Base-by-base conservation (phyloP, 2,797 vertebrate genomes). In the Anomalospiza imberbis region DNA sequence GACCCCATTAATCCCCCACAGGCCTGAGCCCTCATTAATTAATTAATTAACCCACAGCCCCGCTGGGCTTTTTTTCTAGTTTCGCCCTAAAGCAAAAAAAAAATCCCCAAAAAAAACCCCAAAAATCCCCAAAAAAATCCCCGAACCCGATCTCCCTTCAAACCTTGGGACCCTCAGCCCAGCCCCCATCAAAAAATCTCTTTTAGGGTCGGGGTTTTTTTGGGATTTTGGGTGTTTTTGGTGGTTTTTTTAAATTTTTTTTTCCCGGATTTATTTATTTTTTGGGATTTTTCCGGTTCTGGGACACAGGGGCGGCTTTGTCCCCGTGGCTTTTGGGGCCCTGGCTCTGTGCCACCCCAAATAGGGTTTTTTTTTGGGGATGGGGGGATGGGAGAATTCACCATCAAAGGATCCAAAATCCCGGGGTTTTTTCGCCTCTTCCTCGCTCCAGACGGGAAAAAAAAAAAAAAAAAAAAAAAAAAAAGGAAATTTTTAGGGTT, bases 271-370 rank as follows among this genome's bases (percentile, higher is more conserved):
- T 79, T 85, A 57, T 85, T 91, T 74, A 62, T 63, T 83, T 83
- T 7, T 62, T 10, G 40, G 40, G 58, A 47, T 63, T 83, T 83
- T 83, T 73, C 68, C 50, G 50, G 80, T 63, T n/a, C 50, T 55
- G 29, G 50, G 80, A 63, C 80, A 83, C 68, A 83, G 80, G 80
- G 25, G 34, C 31, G 0, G 29, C 80, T 83, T 83, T 83, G 80
- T 83, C 80, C 68, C 68, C 29, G 74, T 53, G 91, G 36, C 47
- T 65, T 62, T 71, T 55, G 50, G 61, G 87, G 83, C 42, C 50
- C 84, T 96, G 94, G 93, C 91, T 38, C 13, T 1, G 22, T 62
- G 88, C 94, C 94, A 92, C 58, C 78, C 71, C 62, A 90, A 95
- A 96, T 45, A 91, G 7, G n/a, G 34, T 5, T 8, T 47, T 70